phyloP scores from a whole-genome alignment of 2,113 vertebrate genomes.

The Agelaius phoeniceus region DNA sequence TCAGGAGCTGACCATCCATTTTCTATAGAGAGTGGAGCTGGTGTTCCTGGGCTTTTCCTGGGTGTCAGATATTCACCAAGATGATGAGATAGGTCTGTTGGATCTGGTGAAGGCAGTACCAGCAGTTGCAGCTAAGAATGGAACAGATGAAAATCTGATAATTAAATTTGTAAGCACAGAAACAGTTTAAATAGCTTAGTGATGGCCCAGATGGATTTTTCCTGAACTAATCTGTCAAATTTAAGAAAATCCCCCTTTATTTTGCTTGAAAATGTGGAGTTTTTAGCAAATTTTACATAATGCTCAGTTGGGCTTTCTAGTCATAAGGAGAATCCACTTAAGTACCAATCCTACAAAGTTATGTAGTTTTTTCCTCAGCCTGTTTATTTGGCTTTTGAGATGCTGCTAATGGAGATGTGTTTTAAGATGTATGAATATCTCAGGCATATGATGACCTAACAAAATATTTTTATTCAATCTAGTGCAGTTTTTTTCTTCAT shows the following conservation, averaged over 20 bases:
- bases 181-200: not conserved
- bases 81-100: not conserved
- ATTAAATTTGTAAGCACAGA: not conserved
- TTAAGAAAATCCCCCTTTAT: not conserved
- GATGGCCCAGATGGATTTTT: not conserved
- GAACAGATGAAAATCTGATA: not conserved
- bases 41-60: not conserved
- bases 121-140: not conserved
- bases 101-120: not conserved
- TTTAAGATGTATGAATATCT: not conserved
- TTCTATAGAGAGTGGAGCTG: not conserved
- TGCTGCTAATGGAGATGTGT: not conserved
- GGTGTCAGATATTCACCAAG: not conserved
- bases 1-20: not conserved
- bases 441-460: not conserved
- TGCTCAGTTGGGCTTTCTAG: not conserved
- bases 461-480: not conserved
- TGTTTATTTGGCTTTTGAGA: not conserved
- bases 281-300: not conserved
- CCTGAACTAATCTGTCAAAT: not conserved
- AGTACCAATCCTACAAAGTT: not conserved
- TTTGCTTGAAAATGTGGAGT: not conserved
- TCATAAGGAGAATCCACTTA: not conserved
- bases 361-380: not conserved
- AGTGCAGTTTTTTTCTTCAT: not conserved